A percentile compares a stretch with the other conserved stretches of the same genome.
Conservation (phyloP, 1,140 invertebrate species). For the Sycobia sp. region DNA sequence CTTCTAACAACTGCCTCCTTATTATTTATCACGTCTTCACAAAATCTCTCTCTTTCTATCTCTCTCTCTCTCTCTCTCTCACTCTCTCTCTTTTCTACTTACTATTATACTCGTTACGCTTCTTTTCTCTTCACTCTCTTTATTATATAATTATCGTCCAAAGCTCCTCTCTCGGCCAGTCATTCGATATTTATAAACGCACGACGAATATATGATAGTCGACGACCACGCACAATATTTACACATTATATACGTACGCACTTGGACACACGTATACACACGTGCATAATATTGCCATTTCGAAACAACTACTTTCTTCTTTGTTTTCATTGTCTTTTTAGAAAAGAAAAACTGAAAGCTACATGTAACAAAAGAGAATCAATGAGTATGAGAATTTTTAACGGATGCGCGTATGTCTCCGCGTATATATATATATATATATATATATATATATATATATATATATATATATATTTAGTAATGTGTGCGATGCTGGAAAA, state of each 20-base stretch:
- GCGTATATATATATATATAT: no score
- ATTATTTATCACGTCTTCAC: conserved; percentile 39
- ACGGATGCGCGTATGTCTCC: no score
- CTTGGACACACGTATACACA: not conserved
- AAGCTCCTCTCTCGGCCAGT: conserved; percentile 8
- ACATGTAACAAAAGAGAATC: not conserved
- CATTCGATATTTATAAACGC: not conserved
- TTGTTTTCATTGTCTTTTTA: not conserved
- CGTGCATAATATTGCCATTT: not conserved
- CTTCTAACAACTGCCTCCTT: conserved; percentile 40
- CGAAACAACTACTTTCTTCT: conserved; percentile 1
- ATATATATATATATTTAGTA: no score
- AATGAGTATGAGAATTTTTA: no score
- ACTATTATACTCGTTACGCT: conserved; percentile 44
- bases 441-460: no score
- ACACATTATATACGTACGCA: not conserved
- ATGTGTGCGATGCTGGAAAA: no score
- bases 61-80: no score
- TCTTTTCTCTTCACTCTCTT: conserved; percentile 49
- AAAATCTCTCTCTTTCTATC: no score
- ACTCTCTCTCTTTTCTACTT: no score
- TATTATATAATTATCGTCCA: conserved; percentile 26
- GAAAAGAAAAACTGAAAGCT: not conserved
- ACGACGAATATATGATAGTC: not conserved
- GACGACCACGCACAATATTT: not conserved